These are phyloP conservation scores for Acropora tenuis DNA, from an alignment of 64 coral and sea anemone genomes.

Conservation along the genomic window DNA sequence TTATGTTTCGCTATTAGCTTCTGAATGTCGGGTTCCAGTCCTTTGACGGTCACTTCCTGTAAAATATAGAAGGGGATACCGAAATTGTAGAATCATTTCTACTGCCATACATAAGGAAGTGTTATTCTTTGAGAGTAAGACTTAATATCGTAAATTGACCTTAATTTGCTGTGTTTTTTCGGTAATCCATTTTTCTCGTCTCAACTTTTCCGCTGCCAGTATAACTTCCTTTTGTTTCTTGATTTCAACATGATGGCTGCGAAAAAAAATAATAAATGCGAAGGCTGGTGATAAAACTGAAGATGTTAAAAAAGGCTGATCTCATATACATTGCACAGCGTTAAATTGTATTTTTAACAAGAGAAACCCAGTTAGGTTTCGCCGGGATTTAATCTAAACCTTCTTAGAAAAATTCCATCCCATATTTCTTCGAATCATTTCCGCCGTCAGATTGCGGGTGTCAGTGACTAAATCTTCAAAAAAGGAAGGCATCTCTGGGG, in stretches of 20 bases:
- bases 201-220: conserved; percentile 86
- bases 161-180: conserved; percentile 99
- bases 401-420: too few relatives aligned
- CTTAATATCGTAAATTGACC: conserved; percentile 15
- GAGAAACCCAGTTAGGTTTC: too few relatives aligned
- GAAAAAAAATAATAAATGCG: not conserved
- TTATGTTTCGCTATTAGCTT: conserved; percentile 98
- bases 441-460: too few relatives aligned
- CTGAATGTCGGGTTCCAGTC: conserved; percentile 97
- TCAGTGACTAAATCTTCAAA: too few relatives aligned
- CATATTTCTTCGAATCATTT: too few relatives aligned
- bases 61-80: not conserved
- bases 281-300: not conserved
- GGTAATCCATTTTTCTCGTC: conserved; percentile 96
- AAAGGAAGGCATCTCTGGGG: too few relatives aligned
- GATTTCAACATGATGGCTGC: conserved; percentile 84
- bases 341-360: too few relatives aligned
- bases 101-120: not conserved
- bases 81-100: not conserved
- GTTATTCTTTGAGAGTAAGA: too few relatives aligned
- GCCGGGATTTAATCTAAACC: too few relatives aligned
- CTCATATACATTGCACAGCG: too few relatives aligned
- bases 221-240: conserved; percentile 99
- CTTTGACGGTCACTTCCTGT: conserved; percentile 97
- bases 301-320: too few relatives aligned